Conservation (phyloP, 2,797 vertebrate species). For the Phataginus tricuspis region DNA sequence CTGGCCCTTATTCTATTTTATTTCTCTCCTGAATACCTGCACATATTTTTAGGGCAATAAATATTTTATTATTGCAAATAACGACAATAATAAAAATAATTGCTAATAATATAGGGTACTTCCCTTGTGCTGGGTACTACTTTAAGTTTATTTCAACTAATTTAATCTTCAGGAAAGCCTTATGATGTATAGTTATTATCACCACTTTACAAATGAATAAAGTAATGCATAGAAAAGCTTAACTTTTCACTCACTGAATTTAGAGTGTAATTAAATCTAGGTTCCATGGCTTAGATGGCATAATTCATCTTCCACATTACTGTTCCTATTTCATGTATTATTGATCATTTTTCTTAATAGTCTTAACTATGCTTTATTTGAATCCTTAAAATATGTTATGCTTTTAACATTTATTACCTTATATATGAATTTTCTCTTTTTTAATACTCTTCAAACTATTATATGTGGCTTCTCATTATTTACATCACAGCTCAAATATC, state of each 20-base stretch:
- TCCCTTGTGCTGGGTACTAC: background rate
- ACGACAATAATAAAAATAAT: background rate
- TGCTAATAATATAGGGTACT: background rate
- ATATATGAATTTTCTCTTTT: background rate
- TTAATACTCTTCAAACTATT: background rate
- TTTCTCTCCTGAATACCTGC: background rate
- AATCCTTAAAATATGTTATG: background rate
- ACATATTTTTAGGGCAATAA: background rate
- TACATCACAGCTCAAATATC: background rate
- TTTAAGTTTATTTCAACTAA: slow-evolving; percentile 17
- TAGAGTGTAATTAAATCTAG: background rate
- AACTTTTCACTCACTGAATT: background rate
- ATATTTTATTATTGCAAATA: background rate
- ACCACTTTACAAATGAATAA: background rate
- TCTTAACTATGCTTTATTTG: background rate
- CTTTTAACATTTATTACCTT: background rate
- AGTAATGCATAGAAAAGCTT: background rate
- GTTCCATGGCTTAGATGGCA: background rate
- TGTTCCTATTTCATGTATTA: background rate
- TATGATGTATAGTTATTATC: background rate
- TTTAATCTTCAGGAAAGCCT: background rate
- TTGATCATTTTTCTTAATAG: background rate
- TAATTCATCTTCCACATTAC: background rate
- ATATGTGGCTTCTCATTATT: background rate
- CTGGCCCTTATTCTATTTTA: background rate